Evolutionary conservation across 2,888 invertebrate genomes (phyloP).

Genomic region (Papilio gigon): DNA sequence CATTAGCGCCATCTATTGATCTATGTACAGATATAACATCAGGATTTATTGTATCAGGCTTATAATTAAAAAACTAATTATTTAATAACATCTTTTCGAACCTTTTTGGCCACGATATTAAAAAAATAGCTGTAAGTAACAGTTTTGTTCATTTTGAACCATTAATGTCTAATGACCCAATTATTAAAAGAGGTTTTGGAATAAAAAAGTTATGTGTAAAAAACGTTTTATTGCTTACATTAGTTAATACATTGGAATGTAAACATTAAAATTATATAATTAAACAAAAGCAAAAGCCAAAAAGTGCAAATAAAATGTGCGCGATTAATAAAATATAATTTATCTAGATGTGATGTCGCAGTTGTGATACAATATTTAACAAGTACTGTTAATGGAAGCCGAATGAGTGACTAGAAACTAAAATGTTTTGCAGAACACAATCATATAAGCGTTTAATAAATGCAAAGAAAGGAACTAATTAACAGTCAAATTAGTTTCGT

Average conservation of each 20-base stretch:
- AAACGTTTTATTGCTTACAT: slow-evolving; percentile 58
- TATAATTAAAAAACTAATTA: too few species aligned
- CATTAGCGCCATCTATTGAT: not conserved
- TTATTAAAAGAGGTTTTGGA: too few species aligned
- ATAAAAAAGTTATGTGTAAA: slow-evolving; percentile 48
- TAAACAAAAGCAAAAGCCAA: slow-evolving; percentile 50
- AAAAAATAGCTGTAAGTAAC: too few species aligned
- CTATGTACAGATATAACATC: too few species aligned
- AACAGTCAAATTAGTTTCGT: not conserved
- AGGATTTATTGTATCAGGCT: too few species aligned
- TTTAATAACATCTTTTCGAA: too few species aligned
- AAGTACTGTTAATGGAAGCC: slow-evolving; percentile 61
- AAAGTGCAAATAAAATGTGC: slow-evolving; percentile 61
- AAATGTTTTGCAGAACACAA: slow-evolving; percentile 57
- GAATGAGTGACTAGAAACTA: slow-evolving; percentile 73
- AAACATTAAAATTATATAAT: slow-evolving; percentile 50
- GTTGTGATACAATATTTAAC: slow-evolving; percentile 44
- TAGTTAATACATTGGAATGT: slow-evolving; percentile 62
- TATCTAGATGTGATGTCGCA: slow-evolving; percentile 63
- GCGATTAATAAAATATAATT: slow-evolving; percentile 46
- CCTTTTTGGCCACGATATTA: too few species aligned
- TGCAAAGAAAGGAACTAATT: slow-evolving; percentile 69
- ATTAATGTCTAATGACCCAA: too few species aligned
- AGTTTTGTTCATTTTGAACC: too few species aligned
- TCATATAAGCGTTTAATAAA: slow-evolving; percentile 55